phyloP scores from a whole-genome alignment of 2,797 vertebrate genomes.

The Buceros bicornis region DNA sequence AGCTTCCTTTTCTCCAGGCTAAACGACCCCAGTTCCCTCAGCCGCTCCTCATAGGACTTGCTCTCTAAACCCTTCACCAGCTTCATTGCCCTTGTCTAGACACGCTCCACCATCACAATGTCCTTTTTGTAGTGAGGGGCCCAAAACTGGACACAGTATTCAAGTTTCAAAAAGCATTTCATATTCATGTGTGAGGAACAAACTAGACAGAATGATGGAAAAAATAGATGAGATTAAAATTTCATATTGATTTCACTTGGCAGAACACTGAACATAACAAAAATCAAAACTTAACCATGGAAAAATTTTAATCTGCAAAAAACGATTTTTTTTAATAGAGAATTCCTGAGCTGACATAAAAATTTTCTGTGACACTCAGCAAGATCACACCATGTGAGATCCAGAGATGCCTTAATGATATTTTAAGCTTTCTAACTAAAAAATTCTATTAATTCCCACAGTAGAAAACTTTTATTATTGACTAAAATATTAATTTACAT shows the following conservation, averaged over 20 bases:
- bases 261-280: neutral
- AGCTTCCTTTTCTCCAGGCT: no score
- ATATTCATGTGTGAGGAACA: neutral
- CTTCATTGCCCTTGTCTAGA: no score
- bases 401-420: neutral
- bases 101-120: no score
- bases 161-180: neutral
- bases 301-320: neutral
- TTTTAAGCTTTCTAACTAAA: neutral
- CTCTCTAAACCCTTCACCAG: no score
- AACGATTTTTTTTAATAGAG: neutral
- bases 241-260: neutral
- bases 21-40: no score
- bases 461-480: neutral
- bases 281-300: neutral
- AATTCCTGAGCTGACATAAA: neutral
- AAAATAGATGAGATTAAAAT: neutral
- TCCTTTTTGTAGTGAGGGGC: no score
- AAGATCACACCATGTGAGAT: neutral
- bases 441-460: neutral
- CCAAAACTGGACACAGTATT: no score
- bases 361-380: neutral
- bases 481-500: neutral
- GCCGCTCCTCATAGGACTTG: no score
- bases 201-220: neutral